Conservation (phyloP, 2,113 vertebrate genomes). For the Rhipidura dahli region DNA sequence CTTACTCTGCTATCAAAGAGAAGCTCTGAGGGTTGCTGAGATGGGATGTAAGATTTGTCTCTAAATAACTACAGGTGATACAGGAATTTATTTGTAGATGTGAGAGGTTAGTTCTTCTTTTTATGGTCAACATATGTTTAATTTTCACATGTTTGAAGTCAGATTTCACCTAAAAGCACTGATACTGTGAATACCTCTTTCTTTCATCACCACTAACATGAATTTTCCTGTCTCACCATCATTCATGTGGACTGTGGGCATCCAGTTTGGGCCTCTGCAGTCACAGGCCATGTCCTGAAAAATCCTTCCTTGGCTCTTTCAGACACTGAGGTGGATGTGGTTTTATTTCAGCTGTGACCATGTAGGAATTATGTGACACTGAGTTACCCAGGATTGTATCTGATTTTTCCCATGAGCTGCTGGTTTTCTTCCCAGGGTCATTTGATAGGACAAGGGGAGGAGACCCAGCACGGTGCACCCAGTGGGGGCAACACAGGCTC, state of each 20-base stretch:
- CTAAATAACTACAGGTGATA: not conserved
- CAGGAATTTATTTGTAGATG: not conserved
- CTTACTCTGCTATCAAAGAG: not conserved
- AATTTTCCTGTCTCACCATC: not conserved
- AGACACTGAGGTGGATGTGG: not conserved
- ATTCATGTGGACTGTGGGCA: rapidly evolving
- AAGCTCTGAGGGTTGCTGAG: not conserved
- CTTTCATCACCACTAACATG: rapidly evolving
- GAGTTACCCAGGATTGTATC: not conserved
- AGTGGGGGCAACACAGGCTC: rapidly evolving
- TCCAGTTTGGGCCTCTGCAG: not conserved
- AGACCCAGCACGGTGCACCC: not conserved
- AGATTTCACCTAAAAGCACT: not conserved
- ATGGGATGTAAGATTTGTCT: not conserved
- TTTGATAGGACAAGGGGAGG: not conserved
- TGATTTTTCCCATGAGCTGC: not conserved
- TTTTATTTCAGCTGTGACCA: not conserved
- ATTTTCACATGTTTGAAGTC: not conserved
- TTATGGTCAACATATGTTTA: not conserved
- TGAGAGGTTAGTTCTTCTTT: not conserved
- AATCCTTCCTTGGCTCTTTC: not conserved
- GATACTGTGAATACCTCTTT: not conserved
- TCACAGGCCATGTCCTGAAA: not conserved
- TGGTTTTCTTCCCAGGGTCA: not conserved
- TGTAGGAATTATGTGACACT: not conserved